These are phyloP conservation scores for Pterocles gutturalis DNA, from an alignment of 2,113 vertebrate species.

Conservation along the genomic window DNA sequence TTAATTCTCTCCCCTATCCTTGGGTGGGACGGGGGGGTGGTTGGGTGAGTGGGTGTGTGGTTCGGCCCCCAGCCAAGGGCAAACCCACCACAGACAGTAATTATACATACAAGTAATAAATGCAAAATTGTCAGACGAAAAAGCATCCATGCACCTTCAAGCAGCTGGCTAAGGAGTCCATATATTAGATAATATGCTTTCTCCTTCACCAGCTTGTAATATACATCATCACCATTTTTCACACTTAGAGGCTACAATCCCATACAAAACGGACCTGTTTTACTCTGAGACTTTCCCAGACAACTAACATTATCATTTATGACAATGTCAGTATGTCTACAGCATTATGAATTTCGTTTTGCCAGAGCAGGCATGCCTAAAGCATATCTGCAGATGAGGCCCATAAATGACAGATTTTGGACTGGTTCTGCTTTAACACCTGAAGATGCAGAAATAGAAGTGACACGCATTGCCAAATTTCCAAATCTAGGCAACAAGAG, in stretches of 20 bases:
- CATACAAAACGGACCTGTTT: not conserved
- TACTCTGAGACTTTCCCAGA: not conserved
- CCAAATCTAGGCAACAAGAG: not conserved
- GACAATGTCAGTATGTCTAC: not conserved
- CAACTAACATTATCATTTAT: not conserved
- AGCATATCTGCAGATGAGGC: not conserved
- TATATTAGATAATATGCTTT: not conserved
- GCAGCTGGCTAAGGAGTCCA: not conserved
- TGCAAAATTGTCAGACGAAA: not conserved
- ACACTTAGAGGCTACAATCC: not conserved
- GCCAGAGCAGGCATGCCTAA: not conserved
- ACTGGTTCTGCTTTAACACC: not conserved
- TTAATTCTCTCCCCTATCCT: no score
- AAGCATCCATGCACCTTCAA: not conserved
- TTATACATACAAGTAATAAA: not conserved
- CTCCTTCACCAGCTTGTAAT: not conserved
- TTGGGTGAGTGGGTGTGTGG: no score
- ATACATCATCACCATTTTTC: not conserved
- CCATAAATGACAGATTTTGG: not conserved
- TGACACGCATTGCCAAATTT: not conserved
- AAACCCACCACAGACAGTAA: not conserved
- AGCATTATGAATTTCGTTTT: not conserved
- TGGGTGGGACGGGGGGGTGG: no score
- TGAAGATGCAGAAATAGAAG: not conserved
- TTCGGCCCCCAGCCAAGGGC: no score